Base-by-base conservation (phyloP, 2,797 vertebrate species). In the Enteromius afrohamiltoni region DNA sequence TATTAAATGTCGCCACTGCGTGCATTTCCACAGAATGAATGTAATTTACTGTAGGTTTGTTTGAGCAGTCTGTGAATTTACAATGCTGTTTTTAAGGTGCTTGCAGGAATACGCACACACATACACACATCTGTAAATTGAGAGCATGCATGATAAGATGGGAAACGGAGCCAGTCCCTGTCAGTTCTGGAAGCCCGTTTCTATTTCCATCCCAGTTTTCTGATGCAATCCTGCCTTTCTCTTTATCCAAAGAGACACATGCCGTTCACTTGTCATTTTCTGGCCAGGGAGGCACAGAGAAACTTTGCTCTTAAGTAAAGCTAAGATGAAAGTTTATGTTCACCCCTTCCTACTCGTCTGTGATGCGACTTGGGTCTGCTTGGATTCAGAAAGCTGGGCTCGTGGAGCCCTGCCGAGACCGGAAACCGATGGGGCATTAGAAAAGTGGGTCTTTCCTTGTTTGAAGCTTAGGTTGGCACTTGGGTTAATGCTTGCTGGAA, bases 61-160 rank as follows among this genome's bases (percentile, higher is more conserved):
- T 86, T 91, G 87, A 1, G 58, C 86, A 90, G 89, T 87, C 86
- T 67, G 91, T 93, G 89, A 92, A 94, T 94, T 92, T 89, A 88
- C 91, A 91, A 93, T 91, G 86, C 68, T 77, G 78, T 86, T 88
- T 86, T 85, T 64, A 34, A 85, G 49, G 47, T 87, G 86, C 75
- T 17, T 49, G 19, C 73, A 86, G 85, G 81, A 17, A 23, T 40
- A 37, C 53, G 85, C 69, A 49, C 49, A 53, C 68, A 29, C 47
- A 49, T 49, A 58, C 60, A 64, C 65, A 73, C 29, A 58, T 34
- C 45, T 80, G 29, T 64, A 82, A 31, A 82, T 26, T 29, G 8
- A 75, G 29, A 26, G 23, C 31, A 86, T 80, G 49, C 19, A 40
- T 37, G 45, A 73, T 69, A 86, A 84, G 62, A 64, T 83, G 84